phyloP scores from a whole-genome alignment of 2,113 vertebrate genomes.

The Tyrannus savana region DNA sequence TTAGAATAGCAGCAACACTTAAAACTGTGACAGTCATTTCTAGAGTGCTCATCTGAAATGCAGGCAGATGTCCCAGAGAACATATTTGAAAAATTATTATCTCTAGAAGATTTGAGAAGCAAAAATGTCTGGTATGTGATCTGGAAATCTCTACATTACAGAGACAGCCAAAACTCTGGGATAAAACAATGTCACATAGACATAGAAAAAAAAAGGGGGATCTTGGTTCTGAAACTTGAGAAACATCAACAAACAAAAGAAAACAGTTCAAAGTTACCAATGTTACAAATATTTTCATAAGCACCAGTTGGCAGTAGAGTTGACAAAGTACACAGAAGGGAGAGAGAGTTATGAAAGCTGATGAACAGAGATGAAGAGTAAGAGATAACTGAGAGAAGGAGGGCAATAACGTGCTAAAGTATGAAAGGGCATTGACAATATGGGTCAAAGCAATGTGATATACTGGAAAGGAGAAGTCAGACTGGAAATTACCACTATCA shows the following conservation, averaged over 20 bases:
- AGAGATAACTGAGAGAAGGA: background rate
- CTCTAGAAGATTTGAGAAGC: conserved; percentile 33
- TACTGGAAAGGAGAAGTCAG: background rate
- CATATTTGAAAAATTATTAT: conserved; percentile 23
- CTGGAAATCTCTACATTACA: background rate
- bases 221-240: background rate
- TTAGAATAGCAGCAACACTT: conserved; percentile 28
- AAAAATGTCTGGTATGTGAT: background rate
- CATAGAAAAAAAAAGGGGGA: background rate
- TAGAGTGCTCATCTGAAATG: conserved; percentile 45
- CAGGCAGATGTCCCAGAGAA: conserved; percentile 40
- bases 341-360: background rate
- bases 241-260: background rate
- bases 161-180: conserved; percentile 15
- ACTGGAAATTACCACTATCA: background rate
- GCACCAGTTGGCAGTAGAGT: background rate
- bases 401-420: background rate
- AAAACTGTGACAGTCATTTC: conserved; percentile 32
- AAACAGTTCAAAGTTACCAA: background rate
- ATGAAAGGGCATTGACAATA: background rate
- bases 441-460: background rate
- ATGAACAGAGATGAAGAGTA: background rate
- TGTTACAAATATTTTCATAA: background rate
- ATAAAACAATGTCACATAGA: background rate
- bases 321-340: background rate